Conservation (phyloP, 2,113 vertebrate species). For the Lamprologus sp. region DNA sequence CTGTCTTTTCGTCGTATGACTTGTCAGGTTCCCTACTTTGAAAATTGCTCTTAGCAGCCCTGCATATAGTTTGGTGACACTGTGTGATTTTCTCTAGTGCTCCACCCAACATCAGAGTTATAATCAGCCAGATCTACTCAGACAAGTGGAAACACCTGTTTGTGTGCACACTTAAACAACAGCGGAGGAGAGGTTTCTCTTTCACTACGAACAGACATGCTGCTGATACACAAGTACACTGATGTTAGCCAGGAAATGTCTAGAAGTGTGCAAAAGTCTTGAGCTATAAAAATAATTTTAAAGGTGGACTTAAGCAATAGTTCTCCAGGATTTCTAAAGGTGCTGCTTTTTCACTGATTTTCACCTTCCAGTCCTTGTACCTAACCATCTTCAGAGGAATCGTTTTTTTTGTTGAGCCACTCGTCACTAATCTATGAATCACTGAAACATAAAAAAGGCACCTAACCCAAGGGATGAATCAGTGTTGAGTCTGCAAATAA, state of each 20-base stretch:
- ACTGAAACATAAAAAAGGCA: not conserved
- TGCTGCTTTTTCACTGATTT: not conserved
- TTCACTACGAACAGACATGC: not conserved
- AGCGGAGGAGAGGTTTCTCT: not conserved
- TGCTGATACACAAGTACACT: not conserved
- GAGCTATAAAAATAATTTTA: not conserved
- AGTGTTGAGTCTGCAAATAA: not conserved
- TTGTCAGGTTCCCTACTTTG: not conserved
- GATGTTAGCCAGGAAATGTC: not conserved
- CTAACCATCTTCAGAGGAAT: not conserved
- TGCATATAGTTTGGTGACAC: not conserved
- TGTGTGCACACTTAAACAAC: not conserved
- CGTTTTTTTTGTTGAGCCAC: not conserved
- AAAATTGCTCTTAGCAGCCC: not conserved
- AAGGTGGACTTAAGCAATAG: not conserved
- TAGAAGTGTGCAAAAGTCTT: not conserved
- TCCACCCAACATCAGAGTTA: not conserved
- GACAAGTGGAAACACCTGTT: not conserved
- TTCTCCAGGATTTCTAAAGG: not conserved
- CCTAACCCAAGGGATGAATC: not conserved
- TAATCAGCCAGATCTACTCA: not conserved
- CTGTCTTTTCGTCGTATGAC: not conserved
- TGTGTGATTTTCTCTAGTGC: not conserved
- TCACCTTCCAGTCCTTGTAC: not conserved
- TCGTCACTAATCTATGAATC: not conserved